Evolutionary conservation across 2,888 invertebrate genomes (phyloP), one percentile per base, ranked within the genome.

Genomic region (Oegoconia quadripuncta): DNA sequence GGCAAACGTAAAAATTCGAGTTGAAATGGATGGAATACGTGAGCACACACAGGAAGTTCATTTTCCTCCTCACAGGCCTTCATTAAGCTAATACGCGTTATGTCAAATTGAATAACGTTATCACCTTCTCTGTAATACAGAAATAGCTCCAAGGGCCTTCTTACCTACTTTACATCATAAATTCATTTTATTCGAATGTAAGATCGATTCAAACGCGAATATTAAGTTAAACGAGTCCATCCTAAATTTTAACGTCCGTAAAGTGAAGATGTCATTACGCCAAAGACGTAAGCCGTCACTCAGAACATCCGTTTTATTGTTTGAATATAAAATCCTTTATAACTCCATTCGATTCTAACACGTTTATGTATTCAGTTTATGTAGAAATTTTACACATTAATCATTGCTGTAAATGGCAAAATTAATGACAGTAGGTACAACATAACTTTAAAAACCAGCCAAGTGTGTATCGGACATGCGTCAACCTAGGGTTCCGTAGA

Each of bases 231-330:
- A 78, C 71, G 74, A 71, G 62, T 54, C 59, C 53, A 61, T 64
- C 64, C 62, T 70, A 73, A 79, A 81, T 71, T 78, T 80, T 62
- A 79, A 74, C 64, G 76, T 71, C 62, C 69, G 64, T 73, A 72
- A 79, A 81, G 63, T 74, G 74, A 67, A 66, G 73, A 71, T 62
- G 79, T 74, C 73, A 71, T 83, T 75, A 74, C 68, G 53, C 50
- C 52, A 64, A 65, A 74, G 69, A 77, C 72, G 71, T 80, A 74
- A 75, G 78, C 64, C 72, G 64, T 77, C 74, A 65, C 69, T 63
- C 61, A 56, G 69, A 74, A 75, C 73, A 75, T 74, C 74, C 72
- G 61, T 81, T 86, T 86, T 81, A 86, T 74, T 75, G 79, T 81
- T 75, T 59, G 74, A 76, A 70, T 78, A 75, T 83, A 80, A 84